phyloP scores from a whole-genome alignment of 2,113 vertebrate species.

The Zosterops lateralis region DNA sequence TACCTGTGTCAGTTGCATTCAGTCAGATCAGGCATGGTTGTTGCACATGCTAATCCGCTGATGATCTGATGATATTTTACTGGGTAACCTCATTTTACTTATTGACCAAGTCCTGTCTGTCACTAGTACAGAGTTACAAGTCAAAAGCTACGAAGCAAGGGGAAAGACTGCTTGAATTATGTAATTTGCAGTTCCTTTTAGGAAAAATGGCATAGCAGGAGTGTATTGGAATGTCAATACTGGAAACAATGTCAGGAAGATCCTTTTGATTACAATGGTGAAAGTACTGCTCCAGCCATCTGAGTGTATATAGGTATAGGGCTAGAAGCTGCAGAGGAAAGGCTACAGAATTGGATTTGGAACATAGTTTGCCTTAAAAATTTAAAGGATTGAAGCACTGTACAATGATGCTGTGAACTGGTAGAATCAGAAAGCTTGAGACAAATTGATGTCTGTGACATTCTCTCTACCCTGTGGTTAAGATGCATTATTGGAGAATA shows the following conservation, averaged over 20 bases:
- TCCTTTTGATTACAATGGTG: neutral
- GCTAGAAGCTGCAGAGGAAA: neutral
- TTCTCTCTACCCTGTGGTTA: neutral
- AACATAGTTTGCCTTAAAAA: neutral
- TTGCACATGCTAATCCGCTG: neutral
- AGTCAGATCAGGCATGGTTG: neutral
- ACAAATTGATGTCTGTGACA: neutral
- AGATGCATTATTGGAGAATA: neutral
- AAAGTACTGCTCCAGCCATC: neutral
- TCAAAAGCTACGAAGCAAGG: neutral
- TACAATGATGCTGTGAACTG: neutral
- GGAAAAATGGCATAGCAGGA: neutral
- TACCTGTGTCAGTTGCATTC: neutral
- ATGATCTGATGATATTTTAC: neutral
- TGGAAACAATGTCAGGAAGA: neutral
- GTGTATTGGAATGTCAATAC: neutral
- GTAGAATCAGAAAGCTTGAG: neutral
- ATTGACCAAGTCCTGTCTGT: neutral
- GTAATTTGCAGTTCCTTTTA: neutral
- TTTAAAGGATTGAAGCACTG: neutral
- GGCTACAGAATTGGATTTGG: neutral
- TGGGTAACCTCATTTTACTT: neutral
- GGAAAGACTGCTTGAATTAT: neutral
- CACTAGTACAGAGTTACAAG: neutral
- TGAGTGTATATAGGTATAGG: neutral